These are phyloP conservation scores for Metacarcinus magister DNA, from an alignment of 2,888 invertebrate genomes.

Conservation along the genomic window DNA sequence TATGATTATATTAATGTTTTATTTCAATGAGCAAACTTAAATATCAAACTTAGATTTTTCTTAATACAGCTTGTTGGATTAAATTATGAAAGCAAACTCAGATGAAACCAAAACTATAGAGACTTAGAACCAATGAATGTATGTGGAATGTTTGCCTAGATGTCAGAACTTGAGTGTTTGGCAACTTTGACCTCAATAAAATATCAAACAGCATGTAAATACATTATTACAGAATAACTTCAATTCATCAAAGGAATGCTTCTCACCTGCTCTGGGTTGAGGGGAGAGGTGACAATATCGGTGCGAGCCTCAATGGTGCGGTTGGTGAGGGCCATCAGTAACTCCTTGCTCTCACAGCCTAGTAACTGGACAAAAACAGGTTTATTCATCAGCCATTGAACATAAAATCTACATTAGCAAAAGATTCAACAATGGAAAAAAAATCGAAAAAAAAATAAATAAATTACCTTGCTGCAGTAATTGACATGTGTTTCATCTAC, in stretches of 20 bases:
- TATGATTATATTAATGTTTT: not conserved
- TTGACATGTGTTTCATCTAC: constrained; percentile 88
- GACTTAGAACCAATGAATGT: too few species aligned
- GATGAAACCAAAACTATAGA: too few species aligned
- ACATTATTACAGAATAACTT: too few species aligned
- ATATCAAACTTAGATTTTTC: too few species aligned
- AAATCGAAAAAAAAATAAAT: not conserved
- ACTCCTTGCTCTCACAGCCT: constrained; percentile 88
- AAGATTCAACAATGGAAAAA: not conserved
- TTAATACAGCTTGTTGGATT: too few species aligned
- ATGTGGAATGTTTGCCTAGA: not conserved
- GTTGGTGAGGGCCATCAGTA: constrained; percentile 91
- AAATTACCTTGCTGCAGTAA: constrained; percentile 88
- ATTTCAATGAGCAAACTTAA: not conserved
- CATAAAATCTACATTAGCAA: not conserved
- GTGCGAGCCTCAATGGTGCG: constrained; percentile 94
- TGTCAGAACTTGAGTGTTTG: not conserved
- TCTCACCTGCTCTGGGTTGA: constrained; percentile 88
- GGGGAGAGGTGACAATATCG: constrained; percentile 92
- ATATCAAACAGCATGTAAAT: too few species aligned
- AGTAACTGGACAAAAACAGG: constrained; percentile 87
- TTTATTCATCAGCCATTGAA: not conserved
- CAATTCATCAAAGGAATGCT: too few species aligned
- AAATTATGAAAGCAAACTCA: too few species aligned
- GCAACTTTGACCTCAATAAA: not conserved